Percentiles rank a stretch among this genome's conserved stretches.
Conservation (phyloP, 2,113 vertebrate genomes). For the Phaethon lepturus region DNA sequence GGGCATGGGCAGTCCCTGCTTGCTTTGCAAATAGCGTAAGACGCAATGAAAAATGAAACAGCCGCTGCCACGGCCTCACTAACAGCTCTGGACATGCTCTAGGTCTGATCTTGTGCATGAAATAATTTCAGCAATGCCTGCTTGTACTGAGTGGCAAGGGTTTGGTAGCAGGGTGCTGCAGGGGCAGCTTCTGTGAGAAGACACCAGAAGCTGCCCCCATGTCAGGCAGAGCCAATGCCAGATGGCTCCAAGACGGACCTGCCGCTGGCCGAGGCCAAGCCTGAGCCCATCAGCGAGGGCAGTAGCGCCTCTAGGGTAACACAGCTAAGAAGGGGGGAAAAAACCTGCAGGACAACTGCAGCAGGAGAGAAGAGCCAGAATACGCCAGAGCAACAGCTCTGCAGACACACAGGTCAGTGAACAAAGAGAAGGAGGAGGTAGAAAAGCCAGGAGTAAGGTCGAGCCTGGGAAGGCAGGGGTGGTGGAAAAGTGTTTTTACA, state of each 20-base stretch:
- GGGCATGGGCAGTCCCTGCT: not conserved
- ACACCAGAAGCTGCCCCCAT: no score
- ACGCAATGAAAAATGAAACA: rapidly evolving
- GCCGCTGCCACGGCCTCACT: not conserved
- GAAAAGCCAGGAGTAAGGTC: not conserved
- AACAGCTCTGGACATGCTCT: rapidly evolving
- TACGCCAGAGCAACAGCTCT: not conserved
- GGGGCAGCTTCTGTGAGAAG: not conserved
- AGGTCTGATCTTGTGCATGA: not conserved
- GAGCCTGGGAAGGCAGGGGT: not conserved
- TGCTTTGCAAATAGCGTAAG: not conserved
- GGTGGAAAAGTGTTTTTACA: not conserved
- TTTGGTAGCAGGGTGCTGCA: not conserved
- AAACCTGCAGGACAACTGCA: not conserved
- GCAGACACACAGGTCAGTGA: not conserved
- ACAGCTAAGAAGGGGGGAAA: not conserved
- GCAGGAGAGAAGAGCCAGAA: not conserved
- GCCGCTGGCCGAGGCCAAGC: not conserved
- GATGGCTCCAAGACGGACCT: no score
- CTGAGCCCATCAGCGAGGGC: rapidly evolving
- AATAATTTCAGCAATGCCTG: rapidly evolving
- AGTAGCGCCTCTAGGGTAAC: rapidly evolving
- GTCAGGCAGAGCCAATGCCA: no score
- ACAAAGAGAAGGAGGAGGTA: not conserved
- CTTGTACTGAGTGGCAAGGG: not conserved